Percentiles rank a stretch among this genome's conserved stretches.
These are phyloP conservation scores for Opisthocomus hoazin DNA, from an alignment of 2,113 vertebrate genomes.

Conservation along the genomic window DNA sequence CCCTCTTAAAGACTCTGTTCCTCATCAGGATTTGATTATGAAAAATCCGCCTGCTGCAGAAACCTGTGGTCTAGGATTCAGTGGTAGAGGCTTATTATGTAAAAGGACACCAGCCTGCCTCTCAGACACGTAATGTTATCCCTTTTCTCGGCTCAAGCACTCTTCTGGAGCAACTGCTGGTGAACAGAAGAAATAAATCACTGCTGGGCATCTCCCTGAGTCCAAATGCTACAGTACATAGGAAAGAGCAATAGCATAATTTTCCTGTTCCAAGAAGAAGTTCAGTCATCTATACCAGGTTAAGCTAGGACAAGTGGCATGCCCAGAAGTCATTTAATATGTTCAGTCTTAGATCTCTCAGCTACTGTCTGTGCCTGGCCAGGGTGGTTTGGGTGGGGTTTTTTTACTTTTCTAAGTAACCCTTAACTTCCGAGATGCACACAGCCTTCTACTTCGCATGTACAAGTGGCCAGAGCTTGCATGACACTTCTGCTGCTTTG, in stretches of 20 bases:
- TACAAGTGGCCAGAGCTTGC: not conserved
- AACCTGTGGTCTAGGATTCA: slow-evolving; percentile 1
- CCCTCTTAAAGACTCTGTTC: slow-evolving; percentile 2
- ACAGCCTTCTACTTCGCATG: not conserved
- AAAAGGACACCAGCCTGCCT: not conserved
- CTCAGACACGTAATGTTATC: not conserved
- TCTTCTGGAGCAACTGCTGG: not conserved
- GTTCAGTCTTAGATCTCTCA: not conserved
- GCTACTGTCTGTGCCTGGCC: not conserved
- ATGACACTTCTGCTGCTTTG: not conserved
- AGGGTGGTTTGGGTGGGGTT: not conserved
- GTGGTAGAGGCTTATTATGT: not conserved
- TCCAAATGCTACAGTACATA: not conserved
- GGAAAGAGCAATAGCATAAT: not conserved
- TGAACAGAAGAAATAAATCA: not conserved
- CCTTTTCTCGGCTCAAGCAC: not conserved
- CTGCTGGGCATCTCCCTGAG: not conserved
- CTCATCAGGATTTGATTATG: slow-evolving; percentile 30
- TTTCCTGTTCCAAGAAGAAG: not conserved
- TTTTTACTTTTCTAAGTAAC: not conserved
- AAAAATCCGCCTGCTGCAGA: slow-evolving; percentile 5
- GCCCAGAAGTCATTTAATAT: not conserved
- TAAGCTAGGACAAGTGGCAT: not conserved
- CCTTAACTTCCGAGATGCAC: not conserved
- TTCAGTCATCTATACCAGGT: not conserved